phyloP scores from a whole-genome alignment of 2,113 vertebrate genomes.

The Ifrita kowaldi region DNA sequence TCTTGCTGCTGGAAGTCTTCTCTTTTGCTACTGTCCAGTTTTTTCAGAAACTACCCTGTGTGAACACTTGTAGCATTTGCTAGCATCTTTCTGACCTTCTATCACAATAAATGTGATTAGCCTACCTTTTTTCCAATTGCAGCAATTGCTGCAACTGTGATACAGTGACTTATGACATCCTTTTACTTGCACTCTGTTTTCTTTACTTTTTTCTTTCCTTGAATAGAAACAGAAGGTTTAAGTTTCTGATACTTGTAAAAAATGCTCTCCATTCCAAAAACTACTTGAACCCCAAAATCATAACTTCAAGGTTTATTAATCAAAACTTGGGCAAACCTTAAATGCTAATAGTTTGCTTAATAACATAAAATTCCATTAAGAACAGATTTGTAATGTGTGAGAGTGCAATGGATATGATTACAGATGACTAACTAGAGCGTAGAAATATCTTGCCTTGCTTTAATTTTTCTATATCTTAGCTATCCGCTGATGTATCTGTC shows the following conservation, averaged over 20 bases:
- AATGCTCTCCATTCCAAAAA: not conserved
- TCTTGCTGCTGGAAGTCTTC: not conserved
- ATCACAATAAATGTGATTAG: not conserved
- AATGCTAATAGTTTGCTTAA: not conserved
- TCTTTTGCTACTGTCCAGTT: not conserved
- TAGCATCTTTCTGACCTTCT: not conserved
- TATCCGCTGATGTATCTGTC: not conserved
- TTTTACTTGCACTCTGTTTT: not conserved
- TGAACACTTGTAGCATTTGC: not conserved
- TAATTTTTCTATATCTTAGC: not conserved
- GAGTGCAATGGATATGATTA: not conserved
- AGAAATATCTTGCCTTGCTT: not conserved
- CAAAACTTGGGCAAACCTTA: not conserved
- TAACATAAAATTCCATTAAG: not conserved
- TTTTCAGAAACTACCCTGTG: not conserved
- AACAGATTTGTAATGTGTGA: not conserved
- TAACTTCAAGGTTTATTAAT: not conserved
- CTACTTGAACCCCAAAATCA: not conserved
- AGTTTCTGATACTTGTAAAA: not conserved
- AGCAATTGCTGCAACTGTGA: not conserved
- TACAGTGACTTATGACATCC: not conserved
- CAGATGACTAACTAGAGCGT: not conserved
- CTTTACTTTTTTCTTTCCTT: not conserved
- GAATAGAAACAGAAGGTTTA: not conserved
- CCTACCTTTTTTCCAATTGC: not conserved